phyloP scores from a whole-genome alignment of 2,113 vertebrate species.

The Gasterosteus nipponicus region DNA sequence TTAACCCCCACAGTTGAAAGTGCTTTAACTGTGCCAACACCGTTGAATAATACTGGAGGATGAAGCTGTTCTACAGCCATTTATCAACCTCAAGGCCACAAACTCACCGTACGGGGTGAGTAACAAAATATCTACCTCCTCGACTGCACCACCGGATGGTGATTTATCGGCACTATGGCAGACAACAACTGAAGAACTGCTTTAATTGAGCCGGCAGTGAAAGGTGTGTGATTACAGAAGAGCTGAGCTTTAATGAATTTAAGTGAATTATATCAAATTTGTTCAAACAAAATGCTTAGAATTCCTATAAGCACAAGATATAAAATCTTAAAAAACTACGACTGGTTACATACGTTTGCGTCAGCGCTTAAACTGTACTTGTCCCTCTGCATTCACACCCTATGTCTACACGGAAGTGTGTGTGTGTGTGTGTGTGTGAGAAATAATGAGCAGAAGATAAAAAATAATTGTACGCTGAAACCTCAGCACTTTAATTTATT shows the following conservation, averaged over 20 bases:
- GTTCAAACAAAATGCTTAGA: conserved; percentile 38
- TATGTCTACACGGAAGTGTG: conserved; percentile 6
- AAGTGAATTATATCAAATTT: conserved; percentile 54
- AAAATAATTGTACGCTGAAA: conserved; percentile 66
- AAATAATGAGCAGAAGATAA: conserved; percentile 74
- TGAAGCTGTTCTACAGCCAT: conserved; percentile 21
- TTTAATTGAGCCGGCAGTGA: conserved; percentile 64
- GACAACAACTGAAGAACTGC: conserved; percentile 62
- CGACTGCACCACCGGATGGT: conserved; percentile 30
- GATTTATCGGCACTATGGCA: conserved; percentile 56
- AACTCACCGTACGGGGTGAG: conserved; percentile 27
- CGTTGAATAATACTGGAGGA: conserved; percentile 17
- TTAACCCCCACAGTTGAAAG: not conserved
- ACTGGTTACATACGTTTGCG: conserved; percentile 14
- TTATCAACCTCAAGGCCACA: conserved; percentile 34
- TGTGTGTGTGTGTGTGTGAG: conserved; percentile 11
- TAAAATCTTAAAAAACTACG: not conserved
- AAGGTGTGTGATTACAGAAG: conserved; percentile 64
- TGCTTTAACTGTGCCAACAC: conserved; percentile 14
- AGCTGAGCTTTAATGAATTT: conserved; percentile 59
- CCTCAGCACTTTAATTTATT: conserved; percentile 68
- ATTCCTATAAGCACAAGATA: conserved; percentile 46
- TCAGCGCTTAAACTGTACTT: not conserved
- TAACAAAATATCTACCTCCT: conserved; percentile 43
- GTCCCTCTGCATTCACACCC: conserved; percentile 18